These are phyloP conservation scores for Scarus forsteni DNA, from an alignment of 2,797 vertebrate species.

Conservation along the genomic window DNA sequence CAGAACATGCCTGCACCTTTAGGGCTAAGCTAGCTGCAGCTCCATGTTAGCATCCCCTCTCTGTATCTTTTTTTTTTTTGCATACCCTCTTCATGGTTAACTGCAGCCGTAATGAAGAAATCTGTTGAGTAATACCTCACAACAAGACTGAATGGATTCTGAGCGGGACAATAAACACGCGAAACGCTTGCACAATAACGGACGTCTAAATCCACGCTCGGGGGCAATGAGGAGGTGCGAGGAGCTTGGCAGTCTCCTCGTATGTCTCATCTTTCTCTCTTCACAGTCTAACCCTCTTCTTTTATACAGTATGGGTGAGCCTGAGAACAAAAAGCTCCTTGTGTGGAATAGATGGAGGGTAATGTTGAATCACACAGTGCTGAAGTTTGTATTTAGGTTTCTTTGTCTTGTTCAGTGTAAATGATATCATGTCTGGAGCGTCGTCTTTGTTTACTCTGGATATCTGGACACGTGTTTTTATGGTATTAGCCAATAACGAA, in stretches of 20 bases:
- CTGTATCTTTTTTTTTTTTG: no score
- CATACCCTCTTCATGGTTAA: constrained; percentile 29
- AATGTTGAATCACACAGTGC: constrained; percentile 20
- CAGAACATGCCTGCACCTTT: constrained; percentile 23
- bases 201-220: constrained; percentile 80
- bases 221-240: constrained; percentile 74
- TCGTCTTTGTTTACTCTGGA: not conserved
- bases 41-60: not conserved
- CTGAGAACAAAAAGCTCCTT: constrained; percentile 55
- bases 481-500: no score
- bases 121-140: constrained; percentile 64
- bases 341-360: constrained; percentile 21
- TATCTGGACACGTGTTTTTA: not conserved
- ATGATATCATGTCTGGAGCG: constrained; percentile 46
- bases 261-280: constrained; percentile 62
- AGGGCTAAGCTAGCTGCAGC: constrained; percentile 15
- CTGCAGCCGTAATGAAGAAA: constrained; percentile 57
- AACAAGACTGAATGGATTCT: constrained; percentile 43
- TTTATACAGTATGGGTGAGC: constrained; percentile 32
- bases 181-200: constrained; percentile 77
- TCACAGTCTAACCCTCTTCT: constrained; percentile 6
- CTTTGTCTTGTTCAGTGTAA: constrained; percentile 32
- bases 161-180: constrained; percentile 73
- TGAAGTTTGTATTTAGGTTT: constrained; percentile 34
- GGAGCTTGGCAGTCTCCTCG: constrained; percentile 67